Conservation (phyloP, 2,113 vertebrate genomes). For the Callospermophilus lateralis region DNA sequence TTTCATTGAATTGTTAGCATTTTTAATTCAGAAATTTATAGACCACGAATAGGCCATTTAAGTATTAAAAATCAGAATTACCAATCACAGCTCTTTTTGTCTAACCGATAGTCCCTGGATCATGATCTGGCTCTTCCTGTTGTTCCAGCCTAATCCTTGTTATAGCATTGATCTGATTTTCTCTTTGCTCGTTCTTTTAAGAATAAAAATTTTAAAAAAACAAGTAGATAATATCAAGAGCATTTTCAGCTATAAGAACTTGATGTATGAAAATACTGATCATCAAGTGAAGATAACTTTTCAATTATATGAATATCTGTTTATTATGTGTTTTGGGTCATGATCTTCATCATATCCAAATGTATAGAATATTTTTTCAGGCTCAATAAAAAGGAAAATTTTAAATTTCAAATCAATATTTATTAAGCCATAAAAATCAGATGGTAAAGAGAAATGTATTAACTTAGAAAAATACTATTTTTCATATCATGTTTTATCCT, state of each 20-base stretch:
- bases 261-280: not conserved
- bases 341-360: not conserved
- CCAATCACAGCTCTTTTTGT: not conserved
- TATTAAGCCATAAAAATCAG: not conserved
- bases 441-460: not conserved
- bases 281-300: not conserved
- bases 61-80: not conserved
- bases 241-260: not conserved
- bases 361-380: not conserved
- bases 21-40: conserved; percentile 25
- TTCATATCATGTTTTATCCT: not conserved
- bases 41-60: not conserved
- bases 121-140: not conserved
- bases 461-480: not conserved
- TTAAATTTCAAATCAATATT: not conserved
- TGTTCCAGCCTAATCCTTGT: not conserved
- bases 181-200: not conserved
- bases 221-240: not conserved
- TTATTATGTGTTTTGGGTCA: not conserved
- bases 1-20: not conserved
- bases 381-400: not conserved
- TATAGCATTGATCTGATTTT: not conserved
- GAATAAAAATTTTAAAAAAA: not conserved
- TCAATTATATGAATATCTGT: not conserved
- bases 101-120: not conserved